Evolutionary conservation across 2,113 vertebrate species (phyloP).

Genomic region (Rhynchopsitta pachyrhyncha): DNA sequence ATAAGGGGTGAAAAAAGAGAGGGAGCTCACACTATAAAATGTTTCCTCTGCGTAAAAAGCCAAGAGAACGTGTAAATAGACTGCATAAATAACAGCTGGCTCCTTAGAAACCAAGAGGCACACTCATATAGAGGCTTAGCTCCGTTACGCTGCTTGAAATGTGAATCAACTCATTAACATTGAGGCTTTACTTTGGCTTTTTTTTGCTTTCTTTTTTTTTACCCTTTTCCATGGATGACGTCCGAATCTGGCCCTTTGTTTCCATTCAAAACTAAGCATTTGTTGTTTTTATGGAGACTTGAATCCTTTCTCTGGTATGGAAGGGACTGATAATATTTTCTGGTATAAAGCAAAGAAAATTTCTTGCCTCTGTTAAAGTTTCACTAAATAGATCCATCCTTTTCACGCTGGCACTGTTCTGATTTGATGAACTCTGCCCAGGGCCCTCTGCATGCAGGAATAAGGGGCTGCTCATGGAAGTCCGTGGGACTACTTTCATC

Average conservation of each 20-base stretch:
- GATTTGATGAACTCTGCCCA: too few relatives aligned
- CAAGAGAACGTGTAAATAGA: constrained; percentile 32
- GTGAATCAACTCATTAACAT: neutral
- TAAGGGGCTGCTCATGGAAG: neutral
- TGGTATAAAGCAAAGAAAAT: neutral
- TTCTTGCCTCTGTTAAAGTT: neutral
- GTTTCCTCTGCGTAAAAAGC: constrained; percentile 33
- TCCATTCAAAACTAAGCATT: neutral
- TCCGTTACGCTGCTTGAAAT: neutral
- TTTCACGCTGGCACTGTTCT: fast-evolving
- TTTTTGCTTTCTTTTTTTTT: neutral
- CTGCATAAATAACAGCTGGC: constrained; percentile 52
- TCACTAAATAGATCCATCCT: neutral
- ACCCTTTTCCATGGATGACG: neutral
- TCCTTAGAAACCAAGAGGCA: constrained; percentile 46
- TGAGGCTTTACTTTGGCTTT: neutral
- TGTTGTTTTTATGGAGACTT: neutral
- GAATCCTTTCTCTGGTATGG: neutral
- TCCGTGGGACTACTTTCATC: fast-evolving
- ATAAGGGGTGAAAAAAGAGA: neutral
- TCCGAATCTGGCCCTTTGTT: neutral
- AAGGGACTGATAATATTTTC: neutral
- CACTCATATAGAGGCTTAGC: neutral
- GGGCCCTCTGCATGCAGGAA: fast-evolving
- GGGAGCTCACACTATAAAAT: neutral